Evolutionary conservation across 2,113 vertebrate genomes (phyloP), one percentile per base, ranked within the genome.

Genomic region (Platycercus adscitus): DNA sequence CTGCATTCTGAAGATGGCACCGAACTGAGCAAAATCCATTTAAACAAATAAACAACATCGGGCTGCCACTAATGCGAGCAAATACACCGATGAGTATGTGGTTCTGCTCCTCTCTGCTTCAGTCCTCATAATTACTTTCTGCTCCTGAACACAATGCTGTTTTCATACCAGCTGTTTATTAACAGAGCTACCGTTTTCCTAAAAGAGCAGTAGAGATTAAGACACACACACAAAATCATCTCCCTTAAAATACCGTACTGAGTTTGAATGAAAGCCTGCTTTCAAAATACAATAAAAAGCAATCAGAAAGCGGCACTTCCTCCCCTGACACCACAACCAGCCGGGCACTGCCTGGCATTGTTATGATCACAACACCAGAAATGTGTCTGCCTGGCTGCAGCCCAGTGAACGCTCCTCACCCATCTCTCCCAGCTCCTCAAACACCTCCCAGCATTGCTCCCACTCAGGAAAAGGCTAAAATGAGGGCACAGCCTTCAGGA

Each of bases 321-420:
- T 73, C 31, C 41, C 46, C 60, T 35, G 43, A 70, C 75, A 56
- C 24, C 16, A 49, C n/a, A 56, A 41, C 7, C 46, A 41, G 29
- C 16, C 26, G 1, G 4, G 18, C 5, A 1, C 37, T 33, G 60
- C 26, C 60, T 55, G 52, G 47, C 10, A 69, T 4, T 0, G 1
- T 47, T 49, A 55, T 0, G 0, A 52, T 76, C 2, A 1, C 24
- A 43, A 35, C 0, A 0, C 7, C 41, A n/a, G 12, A 78, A 41
- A 18, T 0, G 7, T 3, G 13, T 11, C 43, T 60, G 71, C 13
- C 33, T 2, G 2, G 55, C 46, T 13, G 5, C 10, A 10, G 50
- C 37, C 17, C 0, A 0, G 9, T 8, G 26, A 82, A 66, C 8
- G 2, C 17, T 55, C 21, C 63, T 68, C 39, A 13, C 29, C 44